Percentiles rank a stretch among this genome's conserved stretches.
Conservation (phyloP, 2,888 invertebrate species). For the Tuta absoluta region DNA sequence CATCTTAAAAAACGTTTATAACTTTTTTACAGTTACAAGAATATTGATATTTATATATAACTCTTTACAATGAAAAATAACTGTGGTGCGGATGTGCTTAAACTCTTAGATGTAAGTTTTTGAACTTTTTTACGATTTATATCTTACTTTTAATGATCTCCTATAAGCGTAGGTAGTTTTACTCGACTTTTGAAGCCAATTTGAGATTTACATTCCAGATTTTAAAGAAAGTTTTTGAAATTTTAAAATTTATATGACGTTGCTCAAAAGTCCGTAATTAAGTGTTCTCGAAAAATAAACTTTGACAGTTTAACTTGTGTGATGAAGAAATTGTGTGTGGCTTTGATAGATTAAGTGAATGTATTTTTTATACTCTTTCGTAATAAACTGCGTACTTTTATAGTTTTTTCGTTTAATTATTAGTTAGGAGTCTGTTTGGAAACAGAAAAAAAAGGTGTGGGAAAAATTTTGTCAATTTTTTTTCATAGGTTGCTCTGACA, state of each 20-base stretch:
- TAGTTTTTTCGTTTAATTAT: slow-evolving; percentile 24
- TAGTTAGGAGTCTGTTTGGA: too few relatives aligned
- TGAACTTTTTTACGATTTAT: slow-evolving; percentile 28
- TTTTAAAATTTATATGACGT: slow-evolving; percentile 36
- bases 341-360: slow-evolving; percentile 49
- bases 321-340: slow-evolving; percentile 49
- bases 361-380: slow-evolving; percentile 61
- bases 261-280: slow-evolving; percentile 30
- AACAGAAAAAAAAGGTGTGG: too few relatives aligned
- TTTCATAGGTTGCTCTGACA: too few relatives aligned
- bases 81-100: neutral
- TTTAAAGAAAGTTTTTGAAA: slow-evolving; percentile 41
- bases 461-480: too few relatives aligned
- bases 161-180: slow-evolving; percentile 20
- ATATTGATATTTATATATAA: too few relatives aligned
- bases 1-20: too few relatives aligned
- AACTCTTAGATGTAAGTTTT: slow-evolving; percentile 22
- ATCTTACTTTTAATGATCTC: slow-evolving; percentile 39
- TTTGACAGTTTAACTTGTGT: slow-evolving; percentile 38
- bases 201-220: slow-evolving; percentile 62
- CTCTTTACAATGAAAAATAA: too few relatives aligned
- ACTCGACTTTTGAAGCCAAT: slow-evolving; percentile 40
- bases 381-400: slow-evolving; percentile 46
- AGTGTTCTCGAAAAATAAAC: slow-evolving; percentile 26
- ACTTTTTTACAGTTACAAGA: too few relatives aligned